These are phyloP conservation scores for Papilio aristodemus DNA, from an alignment of 1,140 invertebrate genomes.

Conservation along the genomic window DNA sequence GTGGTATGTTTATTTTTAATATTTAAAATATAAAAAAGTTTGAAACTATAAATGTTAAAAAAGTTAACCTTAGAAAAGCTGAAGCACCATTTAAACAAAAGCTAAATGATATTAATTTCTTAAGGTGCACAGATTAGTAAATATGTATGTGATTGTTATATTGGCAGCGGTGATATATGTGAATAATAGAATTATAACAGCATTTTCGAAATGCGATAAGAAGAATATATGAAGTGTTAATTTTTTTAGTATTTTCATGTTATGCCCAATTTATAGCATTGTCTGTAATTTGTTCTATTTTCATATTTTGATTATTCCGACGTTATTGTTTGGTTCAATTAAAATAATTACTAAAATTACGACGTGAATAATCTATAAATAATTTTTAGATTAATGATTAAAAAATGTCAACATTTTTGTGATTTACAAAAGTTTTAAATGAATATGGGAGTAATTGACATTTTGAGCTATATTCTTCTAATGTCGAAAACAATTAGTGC, in stretches of 20 bases:
- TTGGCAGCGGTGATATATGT: conserved; percentile 17
- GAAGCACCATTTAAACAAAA: neutral
- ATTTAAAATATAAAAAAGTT: too few relatives aligned
- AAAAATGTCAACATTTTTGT: neutral
- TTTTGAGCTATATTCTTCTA: neutral
- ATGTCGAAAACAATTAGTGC: neutral
- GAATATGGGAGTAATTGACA: neutral
- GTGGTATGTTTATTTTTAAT: too few relatives aligned
- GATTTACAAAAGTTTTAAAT: neutral
- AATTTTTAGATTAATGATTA: too few relatives aligned
- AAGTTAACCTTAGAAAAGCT: neutral
- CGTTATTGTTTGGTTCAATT: too few relatives aligned
- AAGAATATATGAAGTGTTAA: neutral
- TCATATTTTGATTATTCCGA: neutral
- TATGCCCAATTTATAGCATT: neutral
- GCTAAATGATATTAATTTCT: neutral
- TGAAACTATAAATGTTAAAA: neutral
- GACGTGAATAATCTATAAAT: too few relatives aligned
- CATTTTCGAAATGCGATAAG: conserved; percentile 18
- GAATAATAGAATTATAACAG: neutral
- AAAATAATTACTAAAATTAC: too few relatives aligned
- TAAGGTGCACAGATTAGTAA: neutral
- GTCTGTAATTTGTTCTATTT: neutral
- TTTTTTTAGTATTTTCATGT: neutral
- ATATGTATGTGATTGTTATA: neutral